phyloP scores from a whole-genome alignment of 2,797 vertebrate species.

The Gallinago solitaria region DNA sequence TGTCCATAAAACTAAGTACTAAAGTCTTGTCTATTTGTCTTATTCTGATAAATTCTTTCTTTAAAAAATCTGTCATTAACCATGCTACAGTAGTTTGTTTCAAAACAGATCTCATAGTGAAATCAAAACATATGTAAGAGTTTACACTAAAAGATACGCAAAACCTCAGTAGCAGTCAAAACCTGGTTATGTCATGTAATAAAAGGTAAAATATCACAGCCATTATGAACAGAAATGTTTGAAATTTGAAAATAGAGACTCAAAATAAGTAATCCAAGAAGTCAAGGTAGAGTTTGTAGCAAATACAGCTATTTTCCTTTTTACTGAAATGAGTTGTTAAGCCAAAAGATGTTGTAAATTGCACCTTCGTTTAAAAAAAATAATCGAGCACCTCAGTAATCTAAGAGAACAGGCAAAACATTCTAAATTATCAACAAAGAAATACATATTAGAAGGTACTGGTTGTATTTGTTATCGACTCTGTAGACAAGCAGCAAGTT shows the following conservation, averaged over 20 bases:
- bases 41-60: not conserved
- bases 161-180: not conserved
- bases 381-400: not conserved
- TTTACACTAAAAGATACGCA: not conserved
- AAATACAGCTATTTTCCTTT: not conserved
- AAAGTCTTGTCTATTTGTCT: not conserved
- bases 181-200: not conserved
- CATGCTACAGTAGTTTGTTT: not conserved
- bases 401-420: not conserved
- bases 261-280: not conserved
- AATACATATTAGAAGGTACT: not conserved
- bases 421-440: not conserved
- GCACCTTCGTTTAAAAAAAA: not conserved
- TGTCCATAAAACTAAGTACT: not conserved
- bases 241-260: not conserved
- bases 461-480: not conserved
- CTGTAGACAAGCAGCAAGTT: not conserved
- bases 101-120: conserved; percentile 5
- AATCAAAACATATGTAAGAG: conserved; percentile 6
- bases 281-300: not conserved
- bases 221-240: not conserved
- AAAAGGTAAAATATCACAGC: not conserved
- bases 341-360: not conserved
- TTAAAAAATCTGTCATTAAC: not conserved
- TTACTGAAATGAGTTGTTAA: not conserved